Evolutionary conservation across 2,113 vertebrate genomes (phyloP), one percentile per base, ranked within the genome.

Genomic region (Fregata magnificens): DNA sequence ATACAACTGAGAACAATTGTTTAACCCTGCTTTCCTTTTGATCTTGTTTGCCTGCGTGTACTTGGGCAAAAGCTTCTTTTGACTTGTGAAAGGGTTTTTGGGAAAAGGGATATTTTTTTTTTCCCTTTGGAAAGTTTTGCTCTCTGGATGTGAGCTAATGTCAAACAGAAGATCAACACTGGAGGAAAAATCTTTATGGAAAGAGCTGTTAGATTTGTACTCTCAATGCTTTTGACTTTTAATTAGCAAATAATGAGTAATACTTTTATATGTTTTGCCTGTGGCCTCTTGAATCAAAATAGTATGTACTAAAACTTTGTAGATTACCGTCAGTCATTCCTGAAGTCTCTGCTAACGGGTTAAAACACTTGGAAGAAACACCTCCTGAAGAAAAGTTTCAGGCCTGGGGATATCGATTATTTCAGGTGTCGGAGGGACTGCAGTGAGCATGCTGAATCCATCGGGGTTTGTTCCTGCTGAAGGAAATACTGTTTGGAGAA

Each of bases 1-100:
- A 5, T 26, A 4, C 62, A 50, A 7, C 36, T 6, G 0, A 8
- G 32, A 38, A 4, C 1, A 8, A 7, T 22, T 28, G 61, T 63
- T 81, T 38, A 6, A 16, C 49, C 56, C 42, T 3, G 3, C 62
- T 44, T 45, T 6, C 61, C 55, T 7, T 70, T n/a, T 13, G 53
- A 56, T 74, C 61, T 29, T 1, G 1, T 67, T 34, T 49, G 31
- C 45, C 53, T 6, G 1, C 1, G 14, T 24, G 21, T 59, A 5
- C 40, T 24, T 2, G 55, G 49, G 70, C 36, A 24, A 36, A 32
- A 71, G 16, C 34, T 59, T 20, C 70, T 65, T 29, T n/a, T 18
- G 45, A 2, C 32, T 58, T 9, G 6, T 2, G 28, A 45, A 34
- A 34, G 22, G 56, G 53, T 40, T 26, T 53, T 25, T 8, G 12